phyloP scores from a whole-genome alignment of 1,140 invertebrate genomes.

The Drosophila sulfurigaster region DNA sequence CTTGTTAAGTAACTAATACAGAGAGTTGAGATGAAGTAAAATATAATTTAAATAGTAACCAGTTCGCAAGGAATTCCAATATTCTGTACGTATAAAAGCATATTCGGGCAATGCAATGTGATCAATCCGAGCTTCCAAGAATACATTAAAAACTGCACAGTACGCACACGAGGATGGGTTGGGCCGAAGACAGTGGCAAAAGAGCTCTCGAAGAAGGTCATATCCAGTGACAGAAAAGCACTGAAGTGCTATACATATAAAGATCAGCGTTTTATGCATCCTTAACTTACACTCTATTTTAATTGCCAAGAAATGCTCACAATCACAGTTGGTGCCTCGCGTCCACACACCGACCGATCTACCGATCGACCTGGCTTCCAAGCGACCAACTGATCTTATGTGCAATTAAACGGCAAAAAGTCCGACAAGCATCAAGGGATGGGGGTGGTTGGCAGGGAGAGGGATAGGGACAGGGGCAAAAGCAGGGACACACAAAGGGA shows the following conservation, averaged over 20 bases:
- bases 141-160: conserved; percentile 27
- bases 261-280: conserved; percentile 81
- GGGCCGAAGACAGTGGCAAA: background rate
- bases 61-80: background rate
- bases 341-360: conserved; percentile 16
- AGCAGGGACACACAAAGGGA: background rate
- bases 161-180: background rate
- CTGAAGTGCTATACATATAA: conserved; percentile 57
- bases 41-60: too few relatives aligned
- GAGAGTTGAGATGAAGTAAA: too few relatives aligned
- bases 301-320: conserved; percentile 74
- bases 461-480: background rate
- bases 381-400: conserved; percentile 56
- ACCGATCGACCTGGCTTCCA: background rate
- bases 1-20: too few relatives aligned
- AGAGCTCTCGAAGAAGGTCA: conserved; percentile 7
- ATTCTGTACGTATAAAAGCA: conserved; percentile 1
- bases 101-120: conserved; percentile 19
- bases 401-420: conserved; percentile 78
- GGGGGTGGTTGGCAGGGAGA: background rate
- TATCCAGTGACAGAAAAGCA: conserved; percentile 33
- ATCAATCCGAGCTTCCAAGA: conserved; percentile 34
- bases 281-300: conserved; percentile 84
- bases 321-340: conserved; percentile 47
- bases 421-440: conserved; percentile 7